phyloP scores from a whole-genome alignment of 23 tunicate genomes.

The Clavelina lepadiformis region DNA sequence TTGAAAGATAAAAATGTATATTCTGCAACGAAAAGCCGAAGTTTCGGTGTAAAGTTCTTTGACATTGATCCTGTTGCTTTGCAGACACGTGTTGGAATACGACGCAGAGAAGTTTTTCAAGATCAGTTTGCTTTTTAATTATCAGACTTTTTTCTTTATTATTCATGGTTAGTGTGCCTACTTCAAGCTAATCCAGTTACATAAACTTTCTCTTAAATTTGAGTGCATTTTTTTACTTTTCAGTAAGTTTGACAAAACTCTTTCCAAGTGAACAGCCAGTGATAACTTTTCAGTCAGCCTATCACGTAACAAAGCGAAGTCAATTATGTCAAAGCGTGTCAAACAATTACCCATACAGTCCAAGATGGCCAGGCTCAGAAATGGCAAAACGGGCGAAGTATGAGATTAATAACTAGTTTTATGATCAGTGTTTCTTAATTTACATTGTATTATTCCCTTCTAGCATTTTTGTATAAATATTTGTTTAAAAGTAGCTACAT shows the following conservation, averaged over 20 bases:
- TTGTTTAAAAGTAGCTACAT: too few relatives aligned
- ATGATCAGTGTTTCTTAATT: too few relatives aligned
- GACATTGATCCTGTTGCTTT: too few relatives aligned
- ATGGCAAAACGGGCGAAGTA: constrained; percentile 78
- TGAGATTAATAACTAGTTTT: background rate
- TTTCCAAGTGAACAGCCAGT: constrained; percentile 76
- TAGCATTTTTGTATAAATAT: too few relatives aligned
- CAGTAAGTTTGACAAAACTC: constrained; percentile 42
- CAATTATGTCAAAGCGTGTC: constrained; percentile 48
- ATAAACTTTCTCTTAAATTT: background rate
- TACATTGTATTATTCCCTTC: too few relatives aligned
- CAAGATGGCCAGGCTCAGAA: constrained; percentile 79
- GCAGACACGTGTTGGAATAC: constrained; percentile 62
- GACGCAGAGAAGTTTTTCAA: constrained; percentile 69
- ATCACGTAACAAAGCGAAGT: constrained; percentile 49
- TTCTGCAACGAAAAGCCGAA: background rate
- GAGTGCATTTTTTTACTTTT: constrained; percentile 17
- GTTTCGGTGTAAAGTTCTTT: too few relatives aligned
- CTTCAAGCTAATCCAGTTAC: too few relatives aligned
- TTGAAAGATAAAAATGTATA: background rate
- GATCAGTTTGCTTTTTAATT: constrained; percentile 48
- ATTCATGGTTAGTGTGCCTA: constrained; percentile 58
- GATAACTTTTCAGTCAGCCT: constrained; percentile 71
- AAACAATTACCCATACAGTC: constrained; percentile 77
- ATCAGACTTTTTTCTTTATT: constrained; percentile 65